These are phyloP conservation scores for Crocallis elinguaria DNA, from an alignment of 2,888 invertebrate genomes.

Conservation along the genomic window DNA sequence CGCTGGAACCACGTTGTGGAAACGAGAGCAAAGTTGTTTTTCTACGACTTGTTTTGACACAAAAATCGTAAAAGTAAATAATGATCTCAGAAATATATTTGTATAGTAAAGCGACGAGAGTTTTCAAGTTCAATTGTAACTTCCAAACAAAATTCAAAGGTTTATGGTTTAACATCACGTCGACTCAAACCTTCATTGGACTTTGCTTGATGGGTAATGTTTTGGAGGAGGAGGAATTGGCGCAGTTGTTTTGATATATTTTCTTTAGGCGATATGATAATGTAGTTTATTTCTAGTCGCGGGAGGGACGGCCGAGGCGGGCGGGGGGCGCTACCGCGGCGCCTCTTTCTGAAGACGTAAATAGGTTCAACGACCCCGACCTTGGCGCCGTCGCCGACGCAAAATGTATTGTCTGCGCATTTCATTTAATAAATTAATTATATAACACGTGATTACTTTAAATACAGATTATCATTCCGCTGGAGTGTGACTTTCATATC, in stretches of 20 bases:
- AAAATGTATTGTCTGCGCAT: slow-evolving; percentile 61
- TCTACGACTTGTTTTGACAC: slow-evolving; percentile 22
- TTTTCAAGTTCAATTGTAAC: slow-evolving; percentile 7
- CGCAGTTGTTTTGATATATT: slow-evolving; percentile 31
- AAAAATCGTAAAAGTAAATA: slow-evolving; percentile 20
- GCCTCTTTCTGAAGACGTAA: slow-evolving; percentile 68
- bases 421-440: slow-evolving; percentile 35
- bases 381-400: slow-evolving; percentile 71
- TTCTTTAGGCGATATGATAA: slow-evolving; percentile 39
- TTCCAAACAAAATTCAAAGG: neutral
- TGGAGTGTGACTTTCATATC: neutral
- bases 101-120: neutral
- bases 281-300: slow-evolving; percentile 54
- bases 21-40: slow-evolving; percentile 25
- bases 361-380: slow-evolving; percentile 78
- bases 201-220: neutral
- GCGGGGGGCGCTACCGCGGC: slow-evolving; percentile 38
- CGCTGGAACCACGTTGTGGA: slow-evolving; percentile 22
- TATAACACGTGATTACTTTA: slow-evolving; percentile 29
- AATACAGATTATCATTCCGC: slow-evolving; percentile 24
- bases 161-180: neutral
- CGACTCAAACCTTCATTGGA: neutral
- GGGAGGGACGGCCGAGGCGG: slow-evolving; percentile 35
- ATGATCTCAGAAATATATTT: slow-evolving; percentile 16
- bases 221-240: slow-evolving; percentile 2